Percentiles rank a stretch among this genome's conserved stretches.
These are phyloP conservation scores for Thaumetopoea pityocampa DNA, from an alignment of 1,140 invertebrate genomes.

Conservation along the genomic window DNA sequence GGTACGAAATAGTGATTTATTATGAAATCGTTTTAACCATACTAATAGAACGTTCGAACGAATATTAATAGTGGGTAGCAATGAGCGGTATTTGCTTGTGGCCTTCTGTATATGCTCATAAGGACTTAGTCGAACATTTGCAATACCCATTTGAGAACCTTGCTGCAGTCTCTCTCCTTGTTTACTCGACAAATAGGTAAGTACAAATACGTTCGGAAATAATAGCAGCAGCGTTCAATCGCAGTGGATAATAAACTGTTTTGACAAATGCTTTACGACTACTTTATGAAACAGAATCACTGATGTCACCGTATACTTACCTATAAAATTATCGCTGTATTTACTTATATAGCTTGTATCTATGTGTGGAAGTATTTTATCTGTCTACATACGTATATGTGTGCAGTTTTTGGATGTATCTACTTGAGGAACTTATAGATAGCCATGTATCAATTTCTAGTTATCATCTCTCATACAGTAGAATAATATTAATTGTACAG, in stretches of 20 bases:
- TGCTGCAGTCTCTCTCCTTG: slow-evolving; percentile 2
- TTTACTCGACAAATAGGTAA: neutral
- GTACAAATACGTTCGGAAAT: neutral
- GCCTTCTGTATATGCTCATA: slow-evolving; percentile 13
- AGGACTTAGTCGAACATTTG: slow-evolving; percentile 5
- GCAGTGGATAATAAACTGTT: slow-evolving; percentile 1
- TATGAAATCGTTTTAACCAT: slow-evolving; percentile 1
- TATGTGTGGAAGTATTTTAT: neutral
- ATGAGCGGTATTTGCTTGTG: slow-evolving; percentile 12
- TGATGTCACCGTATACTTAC: slow-evolving; percentile 21
- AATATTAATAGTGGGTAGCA: slow-evolving; percentile 5
- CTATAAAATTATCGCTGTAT: slow-evolving; percentile 15
- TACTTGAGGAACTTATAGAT: no score
- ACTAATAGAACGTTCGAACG: slow-evolving; percentile 3
- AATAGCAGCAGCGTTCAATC: no score
- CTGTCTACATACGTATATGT: neutral
- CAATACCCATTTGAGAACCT: slow-evolving; percentile 3
- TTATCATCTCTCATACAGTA: no score
- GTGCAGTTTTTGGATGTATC: no score
- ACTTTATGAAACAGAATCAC: slow-evolving; percentile 7
- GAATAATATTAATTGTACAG: no score
- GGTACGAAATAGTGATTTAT: neutral
- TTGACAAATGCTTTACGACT: slow-evolving; percentile 1
- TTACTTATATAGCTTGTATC: neutral
- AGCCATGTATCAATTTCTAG: no score